Base-by-base conservation (phyloP, 2,113 vertebrate species). In the Panthera leo region DNA sequence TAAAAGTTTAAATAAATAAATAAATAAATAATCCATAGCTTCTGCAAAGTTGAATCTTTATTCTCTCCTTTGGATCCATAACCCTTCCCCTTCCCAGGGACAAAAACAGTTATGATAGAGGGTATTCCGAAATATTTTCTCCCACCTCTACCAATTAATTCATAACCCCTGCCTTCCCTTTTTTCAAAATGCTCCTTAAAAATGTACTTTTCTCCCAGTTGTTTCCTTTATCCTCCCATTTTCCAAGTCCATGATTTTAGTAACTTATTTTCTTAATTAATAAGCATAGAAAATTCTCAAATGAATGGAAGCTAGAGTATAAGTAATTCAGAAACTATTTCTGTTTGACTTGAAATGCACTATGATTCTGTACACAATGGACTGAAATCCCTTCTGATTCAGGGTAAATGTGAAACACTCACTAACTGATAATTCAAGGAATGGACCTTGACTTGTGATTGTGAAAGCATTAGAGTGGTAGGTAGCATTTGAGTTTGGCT, bases 211-310 rank as follows among this genome's bases (percentile, higher is more conserved):
- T 45, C 45, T 83, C 5, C 5, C 95, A 61, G 3, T 73, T 31
- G 87, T 75, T 97, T 86, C 45, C 45, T 39, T 61, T 19, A 82
- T 51, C 39, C 2, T 88, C n/a, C 42, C 53, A 29, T 63, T 94
- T 98, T 89, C 83, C 68, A 95, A 89, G 70, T 10, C 48, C 12
- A n/a, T 5, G 16, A 68, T 67, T 96, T 89, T 79, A 76, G 48
- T 79, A 88, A 23, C 27, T 79, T 14, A 51, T 65, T 93, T 94
- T 82, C 85, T 84, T 83, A 84, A 31, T n/a, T 96, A 87, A 67
- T 39, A 73, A 87, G 58, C 45, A 85, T 5, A 95, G 16, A 78
- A 93, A 84, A 36, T 45, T 93, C 39, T 89, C 25, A 78, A 94
- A 48, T 71, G 34, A 96, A 61, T 16, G 34, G 48, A 91, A 75